Evolutionary conservation across 37 sponge, comb jelly and placozoan genomes (phyloP).

Genomic region (Amphimedon queenslandica): DNA sequence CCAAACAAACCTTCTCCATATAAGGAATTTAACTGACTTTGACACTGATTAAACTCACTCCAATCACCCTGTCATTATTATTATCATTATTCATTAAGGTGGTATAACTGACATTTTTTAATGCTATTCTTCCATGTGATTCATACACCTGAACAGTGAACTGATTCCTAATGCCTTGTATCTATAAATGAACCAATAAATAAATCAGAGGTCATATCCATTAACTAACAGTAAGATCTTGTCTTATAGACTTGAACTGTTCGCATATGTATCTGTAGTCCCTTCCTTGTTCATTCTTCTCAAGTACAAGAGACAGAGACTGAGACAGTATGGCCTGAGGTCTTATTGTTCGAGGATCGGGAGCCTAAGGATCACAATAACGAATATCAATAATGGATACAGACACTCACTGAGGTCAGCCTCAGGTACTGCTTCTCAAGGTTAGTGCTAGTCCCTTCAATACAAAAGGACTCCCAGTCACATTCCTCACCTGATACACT

Average conservation of each 20-base stretch:
- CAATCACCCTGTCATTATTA: slow-evolving; percentile 60
- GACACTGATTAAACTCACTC: slow-evolving; percentile 97
- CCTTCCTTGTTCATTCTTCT: slow-evolving; percentile 53
- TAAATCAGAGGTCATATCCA: background rate
- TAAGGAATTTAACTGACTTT: slow-evolving; percentile 83
- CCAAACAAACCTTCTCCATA: slow-evolving; percentile 61
- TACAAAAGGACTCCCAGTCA: slow-evolving; percentile 40
- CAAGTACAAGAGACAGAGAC: slow-evolving; percentile 64
- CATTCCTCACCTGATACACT: slow-evolving; percentile 39
- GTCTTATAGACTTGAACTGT: slow-evolving; percentile 97
- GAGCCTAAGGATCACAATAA: slow-evolving; percentile 55
- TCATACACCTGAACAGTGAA: slow-evolving; percentile 97
- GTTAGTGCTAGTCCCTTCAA: slow-evolving; percentile 81
- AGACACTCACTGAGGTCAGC: slow-evolving; percentile 91
- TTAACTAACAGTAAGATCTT: slow-evolving; percentile 86
- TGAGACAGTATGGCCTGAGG: slow-evolving; percentile 66
- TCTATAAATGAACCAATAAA: slow-evolving; percentile 20
- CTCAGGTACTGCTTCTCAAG: slow-evolving; percentile 96
- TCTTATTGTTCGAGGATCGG: slow-evolving; percentile 79
- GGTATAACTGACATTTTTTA: slow-evolving; percentile 67
- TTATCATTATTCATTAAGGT: background rate
- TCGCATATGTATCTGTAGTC: slow-evolving; percentile 90
- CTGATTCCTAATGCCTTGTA: slow-evolving; percentile 84
- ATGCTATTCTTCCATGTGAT: slow-evolving; percentile 91
- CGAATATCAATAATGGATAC: too few relatives aligned